Percentiles rank a stretch among this genome's conserved stretches.
Conservation (phyloP, 1,140 invertebrate species). For the Aphelenchoides fujianensis region DNA sequence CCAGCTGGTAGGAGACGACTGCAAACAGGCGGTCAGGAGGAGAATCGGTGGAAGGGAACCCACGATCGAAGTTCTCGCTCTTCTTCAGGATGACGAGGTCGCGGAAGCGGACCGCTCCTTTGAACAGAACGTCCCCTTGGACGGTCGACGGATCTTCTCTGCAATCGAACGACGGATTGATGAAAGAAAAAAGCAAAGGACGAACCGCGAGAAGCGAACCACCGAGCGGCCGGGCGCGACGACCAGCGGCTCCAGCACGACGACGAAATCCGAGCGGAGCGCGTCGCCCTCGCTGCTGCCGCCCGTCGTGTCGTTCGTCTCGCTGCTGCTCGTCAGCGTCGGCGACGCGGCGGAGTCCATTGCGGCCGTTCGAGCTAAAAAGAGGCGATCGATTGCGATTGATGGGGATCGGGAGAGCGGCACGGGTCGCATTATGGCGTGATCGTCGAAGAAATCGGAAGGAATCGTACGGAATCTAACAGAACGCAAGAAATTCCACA, state of each 20-base stretch:
- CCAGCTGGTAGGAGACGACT: background rate
- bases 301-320: background rate
- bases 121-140: background rate
- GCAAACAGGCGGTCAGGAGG: background rate
- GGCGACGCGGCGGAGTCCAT: too few species aligned
- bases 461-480: too few species aligned
- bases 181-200: too few species aligned
- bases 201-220: background rate
- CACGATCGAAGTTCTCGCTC: background rate
- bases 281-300: too few species aligned
- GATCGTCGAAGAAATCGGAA: too few species aligned
- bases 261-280: too few species aligned
- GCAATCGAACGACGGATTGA: background rate
- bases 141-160: background rate
- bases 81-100: background rate
- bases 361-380: too few species aligned
- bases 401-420: too few species aligned
- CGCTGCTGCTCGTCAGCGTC: too few species aligned
- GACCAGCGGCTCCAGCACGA: background rate
- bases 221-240: background rate
- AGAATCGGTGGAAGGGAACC: background rate
- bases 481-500: too few species aligned
- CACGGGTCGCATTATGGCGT: too few species aligned
- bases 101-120: background rate
- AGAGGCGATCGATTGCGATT: too few species aligned